Evolutionary conservation across 2,888 invertebrate genomes (phyloP).

Genomic region (Monochamus alternatus): DNA sequence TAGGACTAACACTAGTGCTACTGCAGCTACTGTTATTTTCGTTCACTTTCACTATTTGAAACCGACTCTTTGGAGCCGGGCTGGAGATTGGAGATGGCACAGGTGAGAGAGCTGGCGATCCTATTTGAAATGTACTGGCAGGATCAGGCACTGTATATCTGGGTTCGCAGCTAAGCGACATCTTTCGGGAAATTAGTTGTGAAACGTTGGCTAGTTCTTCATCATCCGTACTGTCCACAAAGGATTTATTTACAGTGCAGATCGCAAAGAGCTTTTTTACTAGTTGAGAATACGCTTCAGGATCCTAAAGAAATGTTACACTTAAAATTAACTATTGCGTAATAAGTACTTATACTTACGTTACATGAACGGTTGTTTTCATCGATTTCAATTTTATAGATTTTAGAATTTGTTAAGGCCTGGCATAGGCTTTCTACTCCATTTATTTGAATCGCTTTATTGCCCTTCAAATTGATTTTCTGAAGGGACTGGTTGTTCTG

Average conservation of each 20-base stretch:
- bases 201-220: slow-evolving; percentile 60
- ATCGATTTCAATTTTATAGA: slow-evolving; percentile 66
- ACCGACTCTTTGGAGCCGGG: slow-evolving; percentile 60
- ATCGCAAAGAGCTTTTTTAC: slow-evolving; percentile 66
- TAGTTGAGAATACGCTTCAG: slow-evolving; percentile 63
- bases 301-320: slow-evolving; percentile 58
- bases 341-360: slow-evolving; percentile 58
- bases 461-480: slow-evolving; percentile 68
- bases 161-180: slow-evolving; percentile 66
- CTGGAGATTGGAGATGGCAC: slow-evolving; percentile 58
- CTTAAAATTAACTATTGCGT: slow-evolving; percentile 3
- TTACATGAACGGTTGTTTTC: slow-evolving; percentile 65
- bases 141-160: slow-evolving; percentile 54
- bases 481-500: slow-evolving; percentile 63
- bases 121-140: slow-evolving; percentile 44
- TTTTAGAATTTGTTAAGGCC: slow-evolving; percentile 65
- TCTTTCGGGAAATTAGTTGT: slow-evolving; percentile 61
- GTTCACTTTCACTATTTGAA: slow-evolving; percentile 59
- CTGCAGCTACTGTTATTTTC: slow-evolving; percentile 49
- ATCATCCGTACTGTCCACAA: slow-evolving; percentile 54
- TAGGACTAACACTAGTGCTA: slow-evolving; percentile 40
- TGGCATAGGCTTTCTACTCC: slow-evolving; percentile 65
- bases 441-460: slow-evolving; percentile 66
- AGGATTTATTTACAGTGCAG: slow-evolving; percentile 65
- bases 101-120: slow-evolving; percentile 54